A percentile compares a stretch with the other conserved stretches of the same genome.
Conservation (phyloP, 1,140 invertebrate species). For the Lordiphosa stackelbergi region DNA sequence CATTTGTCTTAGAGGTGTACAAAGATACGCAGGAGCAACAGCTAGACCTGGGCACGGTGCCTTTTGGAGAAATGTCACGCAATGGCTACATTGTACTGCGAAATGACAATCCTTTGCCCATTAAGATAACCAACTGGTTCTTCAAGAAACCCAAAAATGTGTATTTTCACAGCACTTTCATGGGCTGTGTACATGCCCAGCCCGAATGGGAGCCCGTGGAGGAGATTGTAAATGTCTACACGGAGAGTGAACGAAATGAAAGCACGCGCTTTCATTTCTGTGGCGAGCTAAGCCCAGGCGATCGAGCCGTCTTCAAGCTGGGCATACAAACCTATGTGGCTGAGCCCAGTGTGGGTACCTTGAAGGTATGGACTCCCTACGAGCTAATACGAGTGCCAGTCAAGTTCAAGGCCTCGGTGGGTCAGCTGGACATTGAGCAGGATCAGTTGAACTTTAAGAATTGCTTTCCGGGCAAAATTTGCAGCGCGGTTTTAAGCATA, state of each 20-base stretch:
- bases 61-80: constrained; percentile 59
- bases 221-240: neutral
- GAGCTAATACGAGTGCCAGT: constrained; percentile 83
- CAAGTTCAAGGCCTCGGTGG: constrained; percentile 81
- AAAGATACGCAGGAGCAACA: neutral
- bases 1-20: constrained; percentile 21
- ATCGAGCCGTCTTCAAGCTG: constrained; percentile 84
- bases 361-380: constrained; percentile 86
- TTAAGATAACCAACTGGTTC: constrained; percentile 65
- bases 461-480: constrained; percentile 90
- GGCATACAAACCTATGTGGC: constrained; percentile 84
- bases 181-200: constrained; percentile 40
- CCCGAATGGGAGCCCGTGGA: neutral
- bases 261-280: constrained; percentile 35
- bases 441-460: constrained; percentile 86
- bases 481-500: constrained; percentile 84
- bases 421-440: constrained; percentile 80
- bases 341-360: constrained; percentile 83
- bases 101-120: constrained; percentile 69
- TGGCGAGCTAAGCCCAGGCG: constrained; percentile 36
- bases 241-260: constrained; percentile 5
- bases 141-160: constrained; percentile 58
- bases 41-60: constrained; percentile 65
- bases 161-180: constrained; percentile 50
- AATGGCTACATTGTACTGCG: constrained; percentile 56